Conservation (phyloP, 2,797 vertebrate genomes). For the Sebastiscus tertius region DNA sequence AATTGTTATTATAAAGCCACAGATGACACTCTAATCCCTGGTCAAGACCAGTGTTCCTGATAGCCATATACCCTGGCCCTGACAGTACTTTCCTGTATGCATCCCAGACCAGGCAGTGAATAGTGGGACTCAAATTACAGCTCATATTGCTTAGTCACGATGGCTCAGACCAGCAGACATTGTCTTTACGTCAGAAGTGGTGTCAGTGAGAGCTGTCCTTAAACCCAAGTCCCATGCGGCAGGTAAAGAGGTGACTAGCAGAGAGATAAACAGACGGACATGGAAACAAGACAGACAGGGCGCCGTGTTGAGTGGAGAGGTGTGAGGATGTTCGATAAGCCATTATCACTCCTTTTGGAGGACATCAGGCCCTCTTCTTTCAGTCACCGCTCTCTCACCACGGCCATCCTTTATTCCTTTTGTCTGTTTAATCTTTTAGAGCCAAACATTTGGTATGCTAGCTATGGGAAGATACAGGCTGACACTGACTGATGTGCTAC, state of each 20-base stretch:
- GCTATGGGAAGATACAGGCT: slow-evolving; percentile 36
- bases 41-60: background rate
- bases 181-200: background rate
- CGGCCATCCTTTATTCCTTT: slow-evolving; percentile 34
- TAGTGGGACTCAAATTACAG: slow-evolving; percentile 12
- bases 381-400: slow-evolving; percentile 17
- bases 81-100: background rate
- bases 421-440: slow-evolving; percentile 54
- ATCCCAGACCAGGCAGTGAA: background rate
- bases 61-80: background rate
- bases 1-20: background rate
- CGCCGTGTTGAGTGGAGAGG: slow-evolving; percentile 26
- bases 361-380: slow-evolving; percentile 41
- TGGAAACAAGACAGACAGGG: slow-evolving; percentile 17
- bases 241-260: background rate
- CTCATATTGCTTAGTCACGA: slow-evolving; percentile 28
- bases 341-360: slow-evolving; percentile 60
- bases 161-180: background rate
- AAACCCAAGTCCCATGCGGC: slow-evolving; percentile 8
- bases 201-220: slow-evolving; percentile 9
- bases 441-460: slow-evolving; percentile 52
- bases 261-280: slow-evolving; percentile 36
- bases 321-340: slow-evolving; percentile 74
- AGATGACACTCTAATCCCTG: background rate
- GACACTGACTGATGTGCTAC: slow-evolving; percentile 62